Base-by-base conservation (phyloP, 2,797 vertebrate species). In the Astyanax mexicanus region DNA sequence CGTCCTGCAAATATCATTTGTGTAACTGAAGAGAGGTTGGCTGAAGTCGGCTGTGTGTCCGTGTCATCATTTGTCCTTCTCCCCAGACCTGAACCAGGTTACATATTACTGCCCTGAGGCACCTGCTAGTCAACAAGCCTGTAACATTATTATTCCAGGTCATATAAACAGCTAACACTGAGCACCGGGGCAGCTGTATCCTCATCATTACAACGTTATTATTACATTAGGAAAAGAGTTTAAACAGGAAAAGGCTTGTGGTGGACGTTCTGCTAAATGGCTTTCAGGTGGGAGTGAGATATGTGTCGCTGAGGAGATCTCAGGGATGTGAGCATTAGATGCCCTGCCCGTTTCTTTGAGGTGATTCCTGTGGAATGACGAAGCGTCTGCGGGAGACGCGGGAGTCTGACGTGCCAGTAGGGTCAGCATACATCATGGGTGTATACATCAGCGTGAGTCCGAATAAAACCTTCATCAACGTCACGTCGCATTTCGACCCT, bases 221-320 rank as follows among this genome's bases (percentile, higher is more conserved):
- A n/a, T n/a, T n/a, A n/a, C n/a, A n/a, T n/a, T n/a, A n/a, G n/a
- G n/a, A n/a, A 37, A 17, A 76, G 29, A 42, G 51, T 69, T 52
- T 77, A 52, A 79, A 76, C 74, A 79, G 44, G 51, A 81, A 79
- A 42, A 40, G 8, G 35, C 23, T 3, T 0, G 10, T 29, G 55
- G 4, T 5, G n/a, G 55, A 37, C 21, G 61, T 45, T 19, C 37
- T 32, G 55, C 42, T 6, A 25, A 66, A 72, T 69, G 66, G 47
- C 65, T 72, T 66, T 17, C 69, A 72, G 61, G 61, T 77, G 69
- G 49, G 81, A 49, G 44, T 66, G 12, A 69, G 42, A 23, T 40
- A 61, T 44, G 25, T 6, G 27, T 54, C 23, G 4, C 21, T 60
- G 25, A 45, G 66, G 9, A 74, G 58, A 58, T 54, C 52, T 52